Evolutionary conservation across 1,140 invertebrate species (phyloP).

Genomic region (Battus philenor): DNA sequence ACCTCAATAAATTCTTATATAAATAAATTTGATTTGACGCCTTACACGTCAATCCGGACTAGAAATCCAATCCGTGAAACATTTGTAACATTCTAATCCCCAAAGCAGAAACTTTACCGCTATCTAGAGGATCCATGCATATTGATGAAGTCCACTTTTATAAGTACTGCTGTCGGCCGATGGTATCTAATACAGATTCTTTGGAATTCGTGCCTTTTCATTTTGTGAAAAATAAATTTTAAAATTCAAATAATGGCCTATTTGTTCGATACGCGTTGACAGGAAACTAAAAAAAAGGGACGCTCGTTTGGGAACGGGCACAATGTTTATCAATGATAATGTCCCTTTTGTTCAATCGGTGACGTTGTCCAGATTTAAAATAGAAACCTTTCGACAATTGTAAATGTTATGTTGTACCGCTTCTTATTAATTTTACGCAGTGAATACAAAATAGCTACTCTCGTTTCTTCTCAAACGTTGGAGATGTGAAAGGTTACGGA

Average conservation of each 20-base stretch:
- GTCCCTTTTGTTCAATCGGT: constrained; percentile 1
- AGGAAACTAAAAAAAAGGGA: constrained; percentile 5
- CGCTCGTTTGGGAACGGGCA: neutral
- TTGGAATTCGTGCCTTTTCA: neutral
- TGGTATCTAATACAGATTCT: constrained; percentile 7
- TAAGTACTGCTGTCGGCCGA: neutral
- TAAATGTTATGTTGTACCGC: too few species aligned
- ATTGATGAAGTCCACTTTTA: constrained; percentile 8
- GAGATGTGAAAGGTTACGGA: too few species aligned
- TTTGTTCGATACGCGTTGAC: neutral
- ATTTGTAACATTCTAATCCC: constrained; percentile 1
- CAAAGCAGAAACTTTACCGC: neutral
- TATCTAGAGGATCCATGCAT: neutral
- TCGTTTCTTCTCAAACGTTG: too few species aligned
- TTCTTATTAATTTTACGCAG: too few species aligned
- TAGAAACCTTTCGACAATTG: too few species aligned
- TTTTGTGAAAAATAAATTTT: neutral
- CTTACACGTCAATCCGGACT: constrained; percentile 1
- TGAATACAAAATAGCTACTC: too few species aligned
- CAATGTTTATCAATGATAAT: constrained; percentile 7
- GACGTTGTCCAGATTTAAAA: neutral
- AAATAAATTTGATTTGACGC: constrained; percentile 5
- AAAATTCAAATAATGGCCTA: constrained; percentile 1
- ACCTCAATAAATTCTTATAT: neutral
- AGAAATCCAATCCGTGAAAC: constrained; percentile 7